Evolutionary conservation across 2,113 vertebrate species (phyloP), one percentile per base, ranked within the genome.

Genomic region (Butorides virescens): DNA sequence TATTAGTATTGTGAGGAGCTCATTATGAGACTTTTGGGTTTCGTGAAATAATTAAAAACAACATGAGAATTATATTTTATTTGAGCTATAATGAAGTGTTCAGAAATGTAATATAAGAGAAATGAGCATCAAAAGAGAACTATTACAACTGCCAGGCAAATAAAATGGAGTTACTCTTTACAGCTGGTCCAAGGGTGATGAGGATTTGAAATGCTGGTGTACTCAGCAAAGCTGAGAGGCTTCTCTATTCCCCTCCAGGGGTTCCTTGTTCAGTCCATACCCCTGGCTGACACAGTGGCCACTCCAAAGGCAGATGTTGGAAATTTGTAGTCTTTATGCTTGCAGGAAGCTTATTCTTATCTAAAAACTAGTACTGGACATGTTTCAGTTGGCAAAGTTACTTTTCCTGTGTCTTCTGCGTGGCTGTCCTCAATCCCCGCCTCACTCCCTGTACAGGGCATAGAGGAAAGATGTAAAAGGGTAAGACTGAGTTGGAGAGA

Each of bases 21-120:
- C 91, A 22, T 97, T 92, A 92, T 76, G 74, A 97, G 95, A 90
- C 95, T 92, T 93, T 59, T 71, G 78, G 91, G 81, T 75, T 93
- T 95, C 76, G 86, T 88, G 95, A 91, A 91, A 90, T 96, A 96
- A 97, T 97, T 97, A 96, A 96, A 97, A 93, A 95, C 97, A 95
- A 94, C 87, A 34, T 1, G 78, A 96, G 91, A 94, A 89, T 95
- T 93, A 83, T 61, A 32, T 96, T 97, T 97, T 89, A 79, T 95
- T 91, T 95, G 93, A 94, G 89, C 62, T 89, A 29, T 95, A 86
- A 95, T 91, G 81, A 92, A 92, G 71, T 73, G 77, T 92, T 95
- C 84, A 85, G 72, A 85, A 93, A 94, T 87, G 89, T 75, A 88
- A 95, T 95, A 79, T 81, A 53, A 91, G 84, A 85, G 89, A 89